Percentiles rank a stretch among this genome's conserved stretches.
phyloP scores from a whole-genome alignment of 2,888 invertebrate genomes.

The Phoenoteleia sp. region DNA sequence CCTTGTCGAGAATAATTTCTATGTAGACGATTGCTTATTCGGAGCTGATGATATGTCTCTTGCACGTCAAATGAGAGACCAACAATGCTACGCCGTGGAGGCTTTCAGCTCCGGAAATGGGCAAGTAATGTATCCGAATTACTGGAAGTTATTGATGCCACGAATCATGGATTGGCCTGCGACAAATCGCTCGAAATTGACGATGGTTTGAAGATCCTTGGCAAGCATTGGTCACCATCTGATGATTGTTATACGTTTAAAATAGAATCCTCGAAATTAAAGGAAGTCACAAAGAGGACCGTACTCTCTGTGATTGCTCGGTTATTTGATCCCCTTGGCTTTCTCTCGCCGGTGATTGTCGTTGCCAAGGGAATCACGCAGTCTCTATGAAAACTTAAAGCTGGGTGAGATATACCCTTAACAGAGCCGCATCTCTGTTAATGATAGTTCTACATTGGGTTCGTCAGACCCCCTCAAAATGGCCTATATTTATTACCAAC shows the following conservation, averaged over 20 bases:
- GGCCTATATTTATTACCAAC: not conserved
- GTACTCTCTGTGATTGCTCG: not conserved
- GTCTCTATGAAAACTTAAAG: not conserved
- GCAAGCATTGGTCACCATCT: not conserved
- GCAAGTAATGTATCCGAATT: no score
- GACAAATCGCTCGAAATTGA: not conserved
- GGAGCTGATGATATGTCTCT: no score
- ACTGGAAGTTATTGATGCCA: no score
- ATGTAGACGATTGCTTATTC: no score
- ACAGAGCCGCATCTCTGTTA: not conserved
- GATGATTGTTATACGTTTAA: not conserved
- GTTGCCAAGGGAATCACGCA: not conserved
- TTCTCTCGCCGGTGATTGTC: not conserved
- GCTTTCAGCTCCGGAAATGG: no score
- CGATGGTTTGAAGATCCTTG: not conserved
- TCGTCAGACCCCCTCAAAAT: not conserved
- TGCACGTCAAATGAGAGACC: no score
- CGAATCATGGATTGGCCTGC: not conserved
- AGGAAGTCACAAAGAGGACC: not conserved
- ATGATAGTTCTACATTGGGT: not conserved
- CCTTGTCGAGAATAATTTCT: no score
- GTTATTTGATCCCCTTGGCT: not conserved
- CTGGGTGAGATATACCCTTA: slow-evolving; percentile 44
- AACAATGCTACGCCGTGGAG: no score
- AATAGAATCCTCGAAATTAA: not conserved